Evolutionary conservation across 2,888 invertebrate species (phyloP).

Genomic region (Miltochrista miniata): DNA sequence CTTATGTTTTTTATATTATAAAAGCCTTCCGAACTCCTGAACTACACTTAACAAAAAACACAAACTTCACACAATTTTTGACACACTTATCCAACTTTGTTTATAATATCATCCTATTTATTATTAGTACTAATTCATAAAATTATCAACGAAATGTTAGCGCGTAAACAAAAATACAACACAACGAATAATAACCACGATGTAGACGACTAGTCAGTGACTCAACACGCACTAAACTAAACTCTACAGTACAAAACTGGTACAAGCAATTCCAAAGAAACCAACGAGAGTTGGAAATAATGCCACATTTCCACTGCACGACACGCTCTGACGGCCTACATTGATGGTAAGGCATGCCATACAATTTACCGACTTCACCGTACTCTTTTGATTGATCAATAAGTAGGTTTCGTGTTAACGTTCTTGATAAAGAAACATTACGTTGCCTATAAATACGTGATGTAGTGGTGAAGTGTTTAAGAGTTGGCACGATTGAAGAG

Average conservation of each 20-base stretch:
- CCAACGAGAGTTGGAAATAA: constrained; percentile 29
- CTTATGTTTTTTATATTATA: constrained; percentile 10
- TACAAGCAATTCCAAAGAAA: constrained; percentile 22
- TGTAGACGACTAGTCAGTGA: constrained; percentile 18
- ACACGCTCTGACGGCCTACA: constrained; percentile 35
- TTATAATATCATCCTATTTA: constrained; percentile 23
- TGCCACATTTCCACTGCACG: constrained; percentile 23
- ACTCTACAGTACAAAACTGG: too few species aligned
- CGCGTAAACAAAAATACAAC: constrained; percentile 10
- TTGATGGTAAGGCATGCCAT: constrained; percentile 18
- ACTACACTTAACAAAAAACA: constrained; percentile 23
- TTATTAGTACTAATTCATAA: constrained; percentile 13
- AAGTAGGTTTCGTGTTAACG: neutral
- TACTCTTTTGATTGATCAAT: neutral
- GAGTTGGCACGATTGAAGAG: too few species aligned
- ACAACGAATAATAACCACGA: constrained; percentile 9
- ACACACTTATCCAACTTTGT: constrained; percentile 20
- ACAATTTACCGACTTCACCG: constrained; percentile 11
- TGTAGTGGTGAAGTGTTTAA: too few species aligned
- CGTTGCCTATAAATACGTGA: neutral
- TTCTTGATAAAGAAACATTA: too few species aligned
- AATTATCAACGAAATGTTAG: constrained; percentile 12
- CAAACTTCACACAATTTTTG: constrained; percentile 16
- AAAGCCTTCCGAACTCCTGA: constrained; percentile 13
- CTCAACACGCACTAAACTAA: constrained; percentile 34